Conservation (phyloP, 2,888 invertebrate genomes). For the Parnassius smintheus region DNA sequence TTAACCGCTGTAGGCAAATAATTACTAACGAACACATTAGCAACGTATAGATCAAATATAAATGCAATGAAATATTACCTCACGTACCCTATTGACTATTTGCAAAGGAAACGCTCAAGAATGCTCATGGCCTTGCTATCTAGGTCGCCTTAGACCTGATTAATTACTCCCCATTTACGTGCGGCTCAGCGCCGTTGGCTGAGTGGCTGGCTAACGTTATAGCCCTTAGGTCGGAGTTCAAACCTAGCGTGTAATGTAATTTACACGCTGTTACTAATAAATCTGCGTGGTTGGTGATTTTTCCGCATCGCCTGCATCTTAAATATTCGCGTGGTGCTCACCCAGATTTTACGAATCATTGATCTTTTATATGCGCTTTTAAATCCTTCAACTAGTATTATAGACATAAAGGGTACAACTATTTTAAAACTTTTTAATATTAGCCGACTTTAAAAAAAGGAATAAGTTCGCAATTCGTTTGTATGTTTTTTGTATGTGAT, state of each 20-base stretch:
- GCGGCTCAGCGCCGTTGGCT: constrained; percentile 6
- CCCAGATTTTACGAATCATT: neutral
- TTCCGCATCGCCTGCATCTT: constrained; percentile 2
- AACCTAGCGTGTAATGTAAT: constrained; percentile 20
- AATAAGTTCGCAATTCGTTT: too few species aligned
- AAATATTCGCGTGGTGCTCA: constrained; percentile 16
- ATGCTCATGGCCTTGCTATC: constrained; percentile 25
- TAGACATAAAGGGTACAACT: too few species aligned
- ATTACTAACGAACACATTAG: constrained; percentile 11
- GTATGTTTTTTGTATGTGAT: too few species aligned
- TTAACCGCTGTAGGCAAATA: neutral
- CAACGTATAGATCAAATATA: neutral
- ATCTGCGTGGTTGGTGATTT: neutral
- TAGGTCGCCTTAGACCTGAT: constrained; percentile 21
- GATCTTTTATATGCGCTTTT: neutral
- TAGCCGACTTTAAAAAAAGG: too few species aligned
- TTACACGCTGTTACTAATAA: constrained; percentile 10
- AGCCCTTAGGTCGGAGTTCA: constrained; percentile 20
- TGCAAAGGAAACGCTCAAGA: constrained; percentile 16
- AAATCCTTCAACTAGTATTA: too few species aligned
- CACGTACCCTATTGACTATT: neutral
- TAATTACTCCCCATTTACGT: constrained; percentile 22
- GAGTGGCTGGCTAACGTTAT: constrained; percentile 8
- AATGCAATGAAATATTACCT: constrained; percentile 8
- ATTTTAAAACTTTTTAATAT: too few species aligned